Base-by-base conservation (phyloP, 2,888 invertebrate species). In the Aleiodes testaceus region DNA sequence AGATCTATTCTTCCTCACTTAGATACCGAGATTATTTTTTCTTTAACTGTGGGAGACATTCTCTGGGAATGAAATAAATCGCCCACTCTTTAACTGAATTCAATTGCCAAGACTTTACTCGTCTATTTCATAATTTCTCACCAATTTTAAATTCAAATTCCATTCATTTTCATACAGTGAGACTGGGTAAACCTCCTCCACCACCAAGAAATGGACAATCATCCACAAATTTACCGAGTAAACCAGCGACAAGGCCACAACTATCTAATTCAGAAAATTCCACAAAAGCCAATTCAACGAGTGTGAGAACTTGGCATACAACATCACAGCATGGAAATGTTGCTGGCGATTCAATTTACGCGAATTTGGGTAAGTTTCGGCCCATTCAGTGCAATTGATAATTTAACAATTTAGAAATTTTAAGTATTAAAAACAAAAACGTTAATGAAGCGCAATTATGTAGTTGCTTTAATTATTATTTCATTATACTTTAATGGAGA, bases 171-270 rank as follows among this genome's bases (percentile, higher is more conserved):
- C 5, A 45, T 76, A 64, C 82, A 87, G 89, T 85, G 49, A 88
- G 90, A 42, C 91, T 91, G 5, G 90, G 88, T 66, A 92, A 92
- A 81, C 94, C 94, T 11, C 95, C 95, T 0, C 95, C 95, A 6
- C 96, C 95, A 0, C 91, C 95, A 26, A 89, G 92, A 75, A 89
- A 88, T 73, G 88, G 87, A 69, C 83, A 89, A 83, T 85, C 93
- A 81, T 82, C 89, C 11, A 63, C 45, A 45, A 45, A 45, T 63
- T 45, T 73, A 87, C 88, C 80, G 84, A 90, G 82, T 82, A 88
- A 82, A 82, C 88, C 87, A 69, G 90, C 86, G 78, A 88, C 88
- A 49, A 66, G 42, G 75, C 90, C 89, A 59, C 82, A 30, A 73
- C 83, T 42, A 79, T 78, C 72, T 93, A 93, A 80, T 93, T 93